Base-by-base conservation (phyloP, 2,113 vertebrate genomes). In the Arizona elegans region DNA sequence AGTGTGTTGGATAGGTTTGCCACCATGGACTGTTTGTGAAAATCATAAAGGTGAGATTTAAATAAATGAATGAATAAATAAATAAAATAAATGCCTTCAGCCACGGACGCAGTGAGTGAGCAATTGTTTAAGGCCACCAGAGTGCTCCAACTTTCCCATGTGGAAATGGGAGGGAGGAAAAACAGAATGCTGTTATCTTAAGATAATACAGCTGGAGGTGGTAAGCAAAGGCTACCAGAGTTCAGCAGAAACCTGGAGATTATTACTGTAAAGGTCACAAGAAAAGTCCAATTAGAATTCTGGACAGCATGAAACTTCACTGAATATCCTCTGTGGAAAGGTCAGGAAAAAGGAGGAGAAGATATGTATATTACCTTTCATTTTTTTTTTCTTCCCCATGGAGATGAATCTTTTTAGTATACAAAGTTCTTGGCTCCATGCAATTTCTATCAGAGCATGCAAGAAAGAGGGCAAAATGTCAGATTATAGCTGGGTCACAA, bases 281-380 rank as follows among this genome's bases (percentile, higher is more conserved):
- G 52, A 58, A 53, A 10, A 92, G 92, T 50, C 56, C 12, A 19
- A 23, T 95, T 92, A 17, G 11, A 94, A 94, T 59, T 92, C 17
- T 24, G 92, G 21, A 90, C 15, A 43, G n/a, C 5, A 29, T 88
- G 5, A 47, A 26, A 58, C 56, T 91, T 59, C 33, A 26, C 21
- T 12, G 50, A 81, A 88, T 12, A 38, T 86, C 75, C 1, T 87
- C 85, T 62, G n/a, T 52, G 23, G 54, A 91, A 93, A 85, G 90
- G 90, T 93, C 93, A 93, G 26, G 29, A 3, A 47, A 88, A 62
- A 65, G 43, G 52, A 53, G 52, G 50, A 50, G 53, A 53, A 21
- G 19, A 88, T 81, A 59, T 86, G 52, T 47, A 26, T 50, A 33
- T 91, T 58, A 50, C 26, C 43, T 21, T 88, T 91, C 38, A 50